Base-by-base conservation (phyloP, 2,113 vertebrate species). In the Oncorhynchus gorbuscha region DNA sequence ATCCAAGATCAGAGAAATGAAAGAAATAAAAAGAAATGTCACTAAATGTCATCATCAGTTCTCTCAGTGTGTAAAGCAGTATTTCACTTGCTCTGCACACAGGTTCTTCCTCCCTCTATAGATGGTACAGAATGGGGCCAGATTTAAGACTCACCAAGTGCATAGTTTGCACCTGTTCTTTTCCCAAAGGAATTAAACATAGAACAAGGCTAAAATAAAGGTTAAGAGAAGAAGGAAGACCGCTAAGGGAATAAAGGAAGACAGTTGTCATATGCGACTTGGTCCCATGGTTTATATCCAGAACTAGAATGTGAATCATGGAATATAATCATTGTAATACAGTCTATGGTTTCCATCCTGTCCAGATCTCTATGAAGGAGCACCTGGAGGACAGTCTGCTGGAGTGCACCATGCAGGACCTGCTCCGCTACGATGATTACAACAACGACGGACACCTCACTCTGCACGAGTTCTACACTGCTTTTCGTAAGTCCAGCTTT, bases 361-460 rank as follows among this genome's bases (percentile, higher is more conserved):
- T 61, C 51, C 82, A 98, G 97, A 89, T 93, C 9, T 94, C 91
- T n/a, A 90, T 94, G 90, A 89, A 95, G 75, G 93, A 94, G 75
- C 92, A 91, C 11, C 77, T 95, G 84, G 95, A 92, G 3, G 93
- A 91, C 48, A 91, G 91, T 76, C 84, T 95, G 2, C 72, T 95
- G 85, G 92, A 93, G 13, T 99, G 97, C 85, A 95, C 93, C 0
- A 92, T 95, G 6, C 91, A 94, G 26, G 95, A 98, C 86, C 94
- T 99, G 74, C 93, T 99, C n/a, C 95, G 88, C 0, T 97, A 98
- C 20, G 97, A 99, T 4, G 97, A 99, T 87, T 98, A 97, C 91
- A 95, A 99, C 88, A 94, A 90, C 0, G 97, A 99, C 0, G 92
- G 95, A 0, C 92, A 74, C 77, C 92, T 99, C 80, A 96, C 92